Evolutionary conservation across 2,113 vertebrate genomes (phyloP).

Genomic region (Hucho hucho): DNA sequence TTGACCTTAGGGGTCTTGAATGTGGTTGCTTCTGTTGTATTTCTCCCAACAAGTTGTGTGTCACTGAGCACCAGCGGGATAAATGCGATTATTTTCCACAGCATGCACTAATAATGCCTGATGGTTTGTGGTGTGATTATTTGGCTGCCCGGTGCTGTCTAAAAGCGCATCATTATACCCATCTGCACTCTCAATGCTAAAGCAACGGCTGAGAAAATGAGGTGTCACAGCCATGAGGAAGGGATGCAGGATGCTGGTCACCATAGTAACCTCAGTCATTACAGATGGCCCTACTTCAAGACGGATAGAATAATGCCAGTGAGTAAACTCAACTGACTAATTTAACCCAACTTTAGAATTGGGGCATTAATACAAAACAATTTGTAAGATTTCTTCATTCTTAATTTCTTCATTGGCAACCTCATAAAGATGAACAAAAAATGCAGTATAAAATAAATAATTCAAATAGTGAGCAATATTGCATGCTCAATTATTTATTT

Average conservation of each 20-base stretch:
- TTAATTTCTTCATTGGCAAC: too few relatives aligned
- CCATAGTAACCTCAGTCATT: slow-evolving; percentile 59
- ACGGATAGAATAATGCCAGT: slow-evolving; percentile 31
- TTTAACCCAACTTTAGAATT: background rate
- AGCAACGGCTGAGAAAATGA: slow-evolving; percentile 73
- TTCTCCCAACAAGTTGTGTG: slow-evolving; percentile 47
- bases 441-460: too few relatives aligned
- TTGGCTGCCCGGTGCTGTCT: slow-evolving; percentile 62
- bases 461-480: too few relatives aligned
- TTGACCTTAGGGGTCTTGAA: slow-evolving; percentile 13
- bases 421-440: too few relatives aligned
- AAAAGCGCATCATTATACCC: slow-evolving; percentile 79
- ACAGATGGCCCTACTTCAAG: slow-evolving; percentile 45
- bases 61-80: slow-evolving; percentile 48
- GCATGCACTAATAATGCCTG: slow-evolving; percentile 73
- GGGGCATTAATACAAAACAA: background rate
- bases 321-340: slow-evolving; percentile 20
- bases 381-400: too few relatives aligned
- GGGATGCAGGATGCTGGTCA: slow-evolving; percentile 52
- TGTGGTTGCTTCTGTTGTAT: slow-evolving; percentile 25
- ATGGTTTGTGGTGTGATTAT: slow-evolving; percentile 67
- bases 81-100: slow-evolving; percentile 58
- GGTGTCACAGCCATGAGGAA: slow-evolving; percentile 66
- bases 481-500: too few relatives aligned
- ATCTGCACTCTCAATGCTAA: slow-evolving; percentile 61